Evolutionary conservation across 2,797 vertebrate genomes (phyloP), one percentile per base, ranked within the genome.

Genomic region (Gymnoscopelus microlampas): DNA sequence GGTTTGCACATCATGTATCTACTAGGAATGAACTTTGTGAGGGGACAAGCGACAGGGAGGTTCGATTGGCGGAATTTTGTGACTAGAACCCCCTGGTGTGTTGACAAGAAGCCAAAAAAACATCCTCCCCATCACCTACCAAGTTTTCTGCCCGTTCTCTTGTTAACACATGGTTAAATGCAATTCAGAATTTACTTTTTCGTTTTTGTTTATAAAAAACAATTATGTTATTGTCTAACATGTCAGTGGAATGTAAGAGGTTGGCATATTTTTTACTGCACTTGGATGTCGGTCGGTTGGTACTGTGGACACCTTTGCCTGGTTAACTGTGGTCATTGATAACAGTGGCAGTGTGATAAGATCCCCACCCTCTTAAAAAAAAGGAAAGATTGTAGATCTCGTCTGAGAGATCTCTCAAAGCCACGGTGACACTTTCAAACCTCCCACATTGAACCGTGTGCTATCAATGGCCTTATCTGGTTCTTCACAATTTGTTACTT

Each of bases 391-490:
- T 91, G 90, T 91, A 86, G 75, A 85, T 85, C 82, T 78, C 23
- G 68, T 77, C 58, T 68, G 73, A 85, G 74, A 24, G 83, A 89
- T 86, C 74, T 84, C 73, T 76, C 75, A 44, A 71, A 88, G 87
- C 88, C 85, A 77, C 85, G 86, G 86, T 71, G 70, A 84, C 77
- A 29, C 77, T 67, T 78, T 83, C 72, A 79, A 77, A 82, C 77
- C 73, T 77, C 84, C 83, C 77, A 83, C 77, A 86, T 65, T 48
- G 78, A 90, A 89, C 85, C 73, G 87, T 93, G 94, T 91, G 95
- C 94, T 95, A 91, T 94, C 92, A 92, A 94, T 95, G 94, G 96
- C 96, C 96, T 98, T 97, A 95, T 93, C 93, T 94, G 92, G 88
- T 88, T 91, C 85, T 81, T 94, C 91, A 93, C 95, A 91, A 88